Base-by-base conservation (phyloP, 2,113 vertebrate genomes). In the Myotis yumanensis region DNA sequence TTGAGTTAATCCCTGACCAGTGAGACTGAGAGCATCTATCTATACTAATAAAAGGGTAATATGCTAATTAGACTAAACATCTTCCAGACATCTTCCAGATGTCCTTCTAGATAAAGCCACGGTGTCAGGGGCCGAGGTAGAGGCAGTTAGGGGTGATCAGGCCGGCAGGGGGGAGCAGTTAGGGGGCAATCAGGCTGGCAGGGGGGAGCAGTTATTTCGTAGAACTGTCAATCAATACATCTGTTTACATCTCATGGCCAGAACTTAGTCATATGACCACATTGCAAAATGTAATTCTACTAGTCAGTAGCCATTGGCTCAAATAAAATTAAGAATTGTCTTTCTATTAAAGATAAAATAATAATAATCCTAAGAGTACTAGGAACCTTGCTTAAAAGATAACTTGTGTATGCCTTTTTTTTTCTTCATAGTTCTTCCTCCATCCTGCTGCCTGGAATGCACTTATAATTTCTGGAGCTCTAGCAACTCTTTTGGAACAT, bases 1-100 rank as follows among this genome's bases (percentile, higher is more conserved):
- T 91, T 84, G 43, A 86, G 75, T 89, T 90, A 52, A 86, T 86
- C 66, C 16, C 25, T 64, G 48, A 64, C 82, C 88, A 22, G 30
- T 2, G 87, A 93, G 87, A 6, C 52, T 46, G 7, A 57, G 88
- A 85, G 52, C 11, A 57, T 77, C 23, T 59, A 22, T 57, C 8
- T 23, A 59, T 62, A 62, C 11, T 46, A 46, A 28, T 62, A 62
- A 11, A 62, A 28, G 25, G 23, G 23, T 62, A 62, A 62, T 62
- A 28, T 62, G 23, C 46, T 46, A 46, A 46, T 46, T 46, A 46
- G 11, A 46, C 46, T 11, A 46, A 46, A 46, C 11, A 46, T 46
- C 46, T 46, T 46, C 46, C 11, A 11, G 11, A 46, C 46, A 46
- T 46, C 10, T 46, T 46, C 11, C 46, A 46, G 10, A 46, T 0